Conservation (phyloP, 2,888 invertebrate genomes). For the Phrixothrix hirtus region DNA sequence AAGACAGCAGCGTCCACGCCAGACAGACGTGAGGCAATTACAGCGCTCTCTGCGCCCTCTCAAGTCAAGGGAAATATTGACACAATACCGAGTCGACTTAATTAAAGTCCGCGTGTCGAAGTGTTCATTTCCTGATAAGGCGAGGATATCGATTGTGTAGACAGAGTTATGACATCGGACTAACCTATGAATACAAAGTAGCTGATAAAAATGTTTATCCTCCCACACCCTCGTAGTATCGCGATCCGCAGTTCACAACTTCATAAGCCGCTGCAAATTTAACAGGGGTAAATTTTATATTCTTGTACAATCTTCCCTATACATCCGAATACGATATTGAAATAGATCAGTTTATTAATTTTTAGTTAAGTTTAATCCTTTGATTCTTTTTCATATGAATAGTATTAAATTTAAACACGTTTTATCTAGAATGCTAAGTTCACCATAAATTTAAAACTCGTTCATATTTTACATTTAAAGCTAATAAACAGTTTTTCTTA, state of each 20-base stretch:
- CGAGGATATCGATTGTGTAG: conserved; percentile 51
- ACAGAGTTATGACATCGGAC: conserved; percentile 56
- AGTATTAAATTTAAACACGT: too few relatives aligned
- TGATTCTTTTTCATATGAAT: too few relatives aligned
- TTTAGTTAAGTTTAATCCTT: too few relatives aligned
- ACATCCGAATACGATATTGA: conserved; percentile 2
- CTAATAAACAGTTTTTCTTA: conserved; percentile 10
- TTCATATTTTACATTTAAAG: conserved; percentile 12
- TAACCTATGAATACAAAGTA: conserved; percentile 57
- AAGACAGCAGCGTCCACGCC: conserved; percentile 50
- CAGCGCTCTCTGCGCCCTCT: conserved; percentile 44
- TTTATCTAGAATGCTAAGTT: too few relatives aligned
- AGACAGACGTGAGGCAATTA: conserved; percentile 53
- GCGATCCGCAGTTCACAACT: conserved; percentile 42
- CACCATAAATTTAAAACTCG: too few relatives aligned
- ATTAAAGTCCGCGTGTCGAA: conserved; percentile 53
- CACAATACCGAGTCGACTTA: conserved; percentile 49
- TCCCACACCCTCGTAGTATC: conserved; percentile 36
- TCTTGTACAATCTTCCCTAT: conserved; percentile 11
- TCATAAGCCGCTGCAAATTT: conserved; percentile 50
- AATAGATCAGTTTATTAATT: conserved; percentile 12
- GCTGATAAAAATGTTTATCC: conserved; percentile 57
- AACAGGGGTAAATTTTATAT: conserved; percentile 30
- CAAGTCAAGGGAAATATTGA: conserved; percentile 47
- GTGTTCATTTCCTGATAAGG: conserved; percentile 54